Evolutionary conservation across 1,140 invertebrate genomes (phyloP), one percentile per base, ranked within the genome.

Genomic region (Campoletis sonorensis): DNA sequence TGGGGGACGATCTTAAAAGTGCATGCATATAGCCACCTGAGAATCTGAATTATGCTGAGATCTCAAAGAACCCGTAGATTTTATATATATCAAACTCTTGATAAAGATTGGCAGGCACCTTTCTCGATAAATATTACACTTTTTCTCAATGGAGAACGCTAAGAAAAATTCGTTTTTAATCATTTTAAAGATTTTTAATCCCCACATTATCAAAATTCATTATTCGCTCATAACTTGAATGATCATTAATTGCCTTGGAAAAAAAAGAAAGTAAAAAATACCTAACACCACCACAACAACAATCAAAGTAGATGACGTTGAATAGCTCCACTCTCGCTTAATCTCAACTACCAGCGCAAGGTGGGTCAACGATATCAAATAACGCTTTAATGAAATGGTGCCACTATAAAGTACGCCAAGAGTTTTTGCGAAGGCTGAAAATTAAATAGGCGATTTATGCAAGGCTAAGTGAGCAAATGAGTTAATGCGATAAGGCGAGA

Each of bases 1-100:
- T 16, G 27, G 27, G 64, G 18, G 67, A 70, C 13, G 27, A 15
- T 75, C 72, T 75, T 54, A 27, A 75, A 54, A 51, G 72, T 54
- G 49, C 37, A 72, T 72, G 70, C 70, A 72, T 21, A 30, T 49
- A 72, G 30, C 8, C 5, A 1, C 3, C 40, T 45, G 40, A 45
- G 40, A 1, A 11, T 45, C 40, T 45, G 40, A 70, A 15, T 33
- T 70, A 37, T 70, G 68, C 78, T 68, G 16, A 70, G 78, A 54
- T 64, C 30, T 33, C 30, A 33, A 33, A 33, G 30, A 33, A 21
- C 61, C 27, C 4, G 0, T 15, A 27, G 21, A 23, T 64, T 27
- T 64, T 64, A 27, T 11, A 23, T 64, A n/a, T 11, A 23, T 64
- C 0, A 7, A 18, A 58, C 4, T n/a, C 54, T 58, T 23, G 18